Conservation (phyloP, 2,797 vertebrate genomes). For the Neosalanx taihuensis region DNA sequence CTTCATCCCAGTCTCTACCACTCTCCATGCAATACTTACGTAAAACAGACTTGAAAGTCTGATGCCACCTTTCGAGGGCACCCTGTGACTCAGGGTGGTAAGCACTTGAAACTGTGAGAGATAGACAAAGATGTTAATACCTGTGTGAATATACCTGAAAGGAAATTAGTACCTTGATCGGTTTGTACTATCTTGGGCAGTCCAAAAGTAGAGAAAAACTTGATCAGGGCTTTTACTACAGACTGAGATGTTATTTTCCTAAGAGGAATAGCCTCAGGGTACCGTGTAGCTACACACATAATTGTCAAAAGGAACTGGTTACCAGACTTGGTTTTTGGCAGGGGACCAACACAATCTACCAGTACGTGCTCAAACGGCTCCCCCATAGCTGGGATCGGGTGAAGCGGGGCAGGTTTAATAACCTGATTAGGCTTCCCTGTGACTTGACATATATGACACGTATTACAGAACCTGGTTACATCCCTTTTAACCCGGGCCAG, state of each 20-base stretch:
- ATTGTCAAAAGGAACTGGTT: background rate
- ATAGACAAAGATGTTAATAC: background rate
- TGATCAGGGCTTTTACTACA: background rate
- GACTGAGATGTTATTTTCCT: background rate
- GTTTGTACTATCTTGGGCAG: background rate
- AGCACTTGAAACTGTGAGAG: background rate
- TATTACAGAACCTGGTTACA: background rate
- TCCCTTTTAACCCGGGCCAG: background rate
- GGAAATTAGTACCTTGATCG: constrained; percentile 3
- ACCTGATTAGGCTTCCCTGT: constrained; percentile 1
- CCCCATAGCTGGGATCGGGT: too few relatives aligned
- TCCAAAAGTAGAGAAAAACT: too few relatives aligned
- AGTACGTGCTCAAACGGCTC: too few relatives aligned
- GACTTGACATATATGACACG: background rate
- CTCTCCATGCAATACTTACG: background rate
- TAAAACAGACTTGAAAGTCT: background rate
- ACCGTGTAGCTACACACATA: too few relatives aligned
- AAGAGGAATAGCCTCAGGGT: too few relatives aligned
- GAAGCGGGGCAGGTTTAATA: background rate
- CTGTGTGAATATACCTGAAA: background rate
- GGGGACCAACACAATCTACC: background rate
- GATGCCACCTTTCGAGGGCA: background rate
- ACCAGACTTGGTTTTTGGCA: constrained; percentile 14
- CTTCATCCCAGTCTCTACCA: background rate
- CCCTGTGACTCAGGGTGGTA: background rate